phyloP scores from a whole-genome alignment of 2,113 vertebrate genomes.

The Semicossyphus pulcher region DNA sequence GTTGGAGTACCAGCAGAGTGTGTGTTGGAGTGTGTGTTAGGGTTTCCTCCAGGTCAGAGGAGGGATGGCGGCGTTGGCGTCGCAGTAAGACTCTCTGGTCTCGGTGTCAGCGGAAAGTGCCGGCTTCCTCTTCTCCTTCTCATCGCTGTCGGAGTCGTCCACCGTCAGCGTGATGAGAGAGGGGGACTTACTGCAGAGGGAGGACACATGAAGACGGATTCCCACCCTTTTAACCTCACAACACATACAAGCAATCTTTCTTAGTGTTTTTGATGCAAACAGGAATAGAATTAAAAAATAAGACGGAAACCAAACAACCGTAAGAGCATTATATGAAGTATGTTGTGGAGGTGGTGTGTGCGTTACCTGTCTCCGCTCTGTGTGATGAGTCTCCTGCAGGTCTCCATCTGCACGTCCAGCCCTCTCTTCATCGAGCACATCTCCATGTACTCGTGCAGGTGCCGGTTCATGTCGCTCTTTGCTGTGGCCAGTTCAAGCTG shows the following conservation, averaged over 20 bases:
- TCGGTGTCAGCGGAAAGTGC: conserved; percentile 21
- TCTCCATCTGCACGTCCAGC: conserved; percentile 99
- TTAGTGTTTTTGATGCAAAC: too few species aligned
- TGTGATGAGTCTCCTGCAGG: conserved; percentile 94
- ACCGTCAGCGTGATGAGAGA: conserved; percentile 45
- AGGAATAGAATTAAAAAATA: too few species aligned
- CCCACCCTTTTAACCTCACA: too few species aligned
- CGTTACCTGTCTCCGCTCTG: conserved; percentile 93
- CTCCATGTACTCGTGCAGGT: conserved; percentile 98
- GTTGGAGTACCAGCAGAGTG: not conserved
- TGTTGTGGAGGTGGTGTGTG: too few species aligned
- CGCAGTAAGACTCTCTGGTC: conserved; percentile 29
- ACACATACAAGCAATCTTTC: too few species aligned
- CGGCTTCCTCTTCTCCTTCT: conserved; percentile 63
- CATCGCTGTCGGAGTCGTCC: conserved; percentile 67
- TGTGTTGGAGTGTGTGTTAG: conserved; percentile 31
- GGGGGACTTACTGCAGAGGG: conserved; percentile 62
- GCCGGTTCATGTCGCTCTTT: conserved; percentile 97
- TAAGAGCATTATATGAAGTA: too few species aligned
- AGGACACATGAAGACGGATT: too few species aligned
- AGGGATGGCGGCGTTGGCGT: conserved; percentile 44
- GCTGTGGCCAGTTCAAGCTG: conserved; percentile 96
- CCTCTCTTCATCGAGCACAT: conserved; percentile 99
- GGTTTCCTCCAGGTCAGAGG: conserved; percentile 72
- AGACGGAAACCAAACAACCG: too few species aligned